A percentile compares a stretch with the other conserved stretches of the same genome.
phyloP scores from a whole-genome alignment of 1,140 invertebrate species.

The Hycleus cichorii region DNA sequence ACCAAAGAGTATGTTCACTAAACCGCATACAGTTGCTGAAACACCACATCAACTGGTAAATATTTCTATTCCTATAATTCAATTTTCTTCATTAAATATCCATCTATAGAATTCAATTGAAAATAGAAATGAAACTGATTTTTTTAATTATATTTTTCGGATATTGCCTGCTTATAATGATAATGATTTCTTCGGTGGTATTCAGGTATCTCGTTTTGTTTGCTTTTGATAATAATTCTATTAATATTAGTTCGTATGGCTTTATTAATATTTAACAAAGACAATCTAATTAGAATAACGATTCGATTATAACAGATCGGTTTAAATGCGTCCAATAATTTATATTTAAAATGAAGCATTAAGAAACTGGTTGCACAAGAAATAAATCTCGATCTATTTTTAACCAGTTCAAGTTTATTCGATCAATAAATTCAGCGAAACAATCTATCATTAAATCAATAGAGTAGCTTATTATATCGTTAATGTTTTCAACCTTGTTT shows the following conservation, averaged over 20 bases:
- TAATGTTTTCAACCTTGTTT: too few relatives aligned
- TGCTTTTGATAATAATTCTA: background rate
- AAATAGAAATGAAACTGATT: constrained; percentile 28
- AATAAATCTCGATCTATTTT: too few relatives aligned
- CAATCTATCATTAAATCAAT: too few relatives aligned
- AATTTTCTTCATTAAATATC: background rate
- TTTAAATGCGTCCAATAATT: too few relatives aligned
- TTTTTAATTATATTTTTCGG: constrained; percentile 38
- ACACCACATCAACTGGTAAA: constrained; percentile 19
- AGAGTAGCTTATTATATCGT: too few relatives aligned
- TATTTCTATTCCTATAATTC: background rate
- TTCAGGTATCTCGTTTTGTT: constrained; percentile 26
- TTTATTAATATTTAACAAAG: too few relatives aligned
- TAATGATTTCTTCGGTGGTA: constrained; percentile 34
- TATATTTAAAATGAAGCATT: too few relatives aligned
- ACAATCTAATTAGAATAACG: too few relatives aligned
- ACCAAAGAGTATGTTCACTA: constrained; percentile 37
- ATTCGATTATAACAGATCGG: too few relatives aligned
- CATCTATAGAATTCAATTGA: constrained; percentile 6
- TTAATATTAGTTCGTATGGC: background rate
- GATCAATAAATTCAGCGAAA: too few relatives aligned
- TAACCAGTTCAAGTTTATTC: too few relatives aligned
- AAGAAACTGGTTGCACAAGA: too few relatives aligned
- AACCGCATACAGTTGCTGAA: constrained; percentile 16
- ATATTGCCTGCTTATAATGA: constrained; percentile 35